Base-by-base conservation (phyloP, 2,797 vertebrate genomes). In the Oreonectes daqikongensis region DNA sequence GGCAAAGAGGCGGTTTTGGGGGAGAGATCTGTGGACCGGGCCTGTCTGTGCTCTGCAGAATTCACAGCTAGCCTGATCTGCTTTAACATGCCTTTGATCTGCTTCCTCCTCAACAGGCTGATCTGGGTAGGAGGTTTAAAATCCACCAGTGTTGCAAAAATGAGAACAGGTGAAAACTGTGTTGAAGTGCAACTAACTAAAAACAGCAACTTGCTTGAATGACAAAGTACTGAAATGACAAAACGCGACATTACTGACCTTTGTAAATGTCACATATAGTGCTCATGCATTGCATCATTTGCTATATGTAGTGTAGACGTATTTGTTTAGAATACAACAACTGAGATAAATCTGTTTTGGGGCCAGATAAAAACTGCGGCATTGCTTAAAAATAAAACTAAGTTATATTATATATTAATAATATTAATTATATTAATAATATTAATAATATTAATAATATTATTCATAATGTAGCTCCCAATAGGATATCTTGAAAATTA, bases 11-110 rank as follows among this genome's bases (percentile, higher is more conserved):
- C 67, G 26, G 75, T 5, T 57, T 69, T n/a, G 20, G 26, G 18
- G 74, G 30, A 61, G 40, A 57, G n/a, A 60, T 53, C n/a, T 42
- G 52, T 76, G 69, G 63, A 61, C 12, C 6, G 65, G 46, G 59
- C 55, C 42, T 14, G 50, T 48, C 38, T 53, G 38, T 28, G 22
- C 22, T 42, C 11, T 65, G 48, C 32, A 53, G 32, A 69, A 57
- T 30, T 42, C 48, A 48, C 24, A 20, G 12, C 52, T 61, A 46
- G 14, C 24, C 46, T 68, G 50, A 61, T 74, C 35, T 79, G 44
- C 57, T 79, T 53, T n/a, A 79, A 69, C 55, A 63, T 15, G 57
- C 14, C 35, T 68, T 57, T 61, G 46, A 69, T 61, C n/a, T 61
- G n/a, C 60, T 52, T 20, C 11, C 67, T 15, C 75, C 53, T 40